phyloP scores from a whole-genome alignment of 2,797 vertebrate species.

The Pteropus rufus region DNA sequence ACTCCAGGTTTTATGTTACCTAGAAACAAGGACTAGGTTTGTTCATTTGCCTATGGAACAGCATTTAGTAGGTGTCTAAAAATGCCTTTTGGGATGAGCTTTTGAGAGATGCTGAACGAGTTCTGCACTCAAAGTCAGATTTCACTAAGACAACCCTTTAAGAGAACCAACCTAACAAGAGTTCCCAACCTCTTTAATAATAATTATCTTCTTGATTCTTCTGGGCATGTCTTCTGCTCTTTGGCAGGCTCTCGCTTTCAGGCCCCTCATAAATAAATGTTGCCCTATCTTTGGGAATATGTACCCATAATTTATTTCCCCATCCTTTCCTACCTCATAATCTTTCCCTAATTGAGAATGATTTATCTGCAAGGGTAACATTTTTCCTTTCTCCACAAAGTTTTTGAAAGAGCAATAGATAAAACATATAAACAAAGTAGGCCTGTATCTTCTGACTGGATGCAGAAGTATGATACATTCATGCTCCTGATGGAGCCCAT shows the following conservation, averaged over 20 bases:
- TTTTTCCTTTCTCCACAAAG: background rate
- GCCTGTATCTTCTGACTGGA: background rate
- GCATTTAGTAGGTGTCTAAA: background rate
- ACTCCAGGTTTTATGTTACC: background rate
- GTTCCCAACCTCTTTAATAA: rapidly evolving
- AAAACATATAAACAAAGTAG: background rate
- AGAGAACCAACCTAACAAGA: background rate
- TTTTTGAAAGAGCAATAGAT: background rate
- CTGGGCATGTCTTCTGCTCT: background rate
- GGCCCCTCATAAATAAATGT: background rate
- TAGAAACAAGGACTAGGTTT: background rate
- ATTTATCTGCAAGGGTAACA: background rate
- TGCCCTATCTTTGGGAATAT: background rate
- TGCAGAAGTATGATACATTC: background rate
- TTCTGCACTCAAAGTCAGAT: background rate
- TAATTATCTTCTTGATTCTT: background rate
- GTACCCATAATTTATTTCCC: background rate
- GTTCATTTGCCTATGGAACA: background rate
- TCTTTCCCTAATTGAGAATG: background rate
- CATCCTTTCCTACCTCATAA: background rate
- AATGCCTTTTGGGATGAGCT: background rate
- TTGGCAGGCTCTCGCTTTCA: background rate
- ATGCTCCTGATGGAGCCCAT: background rate
- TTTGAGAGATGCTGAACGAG: background rate
- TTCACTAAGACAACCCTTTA: background rate